Evolutionary conservation across 2,113 vertebrate genomes (phyloP).

Genomic region (Platycercus adscitus): DNA sequence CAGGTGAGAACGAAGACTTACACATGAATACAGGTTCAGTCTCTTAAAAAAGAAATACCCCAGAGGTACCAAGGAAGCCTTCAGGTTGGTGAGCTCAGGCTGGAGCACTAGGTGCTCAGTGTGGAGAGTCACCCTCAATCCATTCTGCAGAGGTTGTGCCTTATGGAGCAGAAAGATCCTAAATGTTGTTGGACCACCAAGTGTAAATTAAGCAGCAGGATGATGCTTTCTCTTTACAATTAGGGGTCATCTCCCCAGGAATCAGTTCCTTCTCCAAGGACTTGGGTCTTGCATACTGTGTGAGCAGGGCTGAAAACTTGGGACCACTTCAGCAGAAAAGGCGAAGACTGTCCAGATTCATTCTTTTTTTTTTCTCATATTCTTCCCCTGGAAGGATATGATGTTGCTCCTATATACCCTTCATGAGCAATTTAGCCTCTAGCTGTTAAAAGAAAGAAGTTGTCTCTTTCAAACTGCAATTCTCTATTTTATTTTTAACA

Average conservation of each 20-base stretch:
- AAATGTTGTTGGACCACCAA: background rate
- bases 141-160: background rate
- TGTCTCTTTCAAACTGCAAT: background rate
- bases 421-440: background rate
- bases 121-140: background rate
- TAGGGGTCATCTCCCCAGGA: background rate
- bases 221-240: background rate
- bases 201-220: background rate
- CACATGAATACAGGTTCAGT: background rate
- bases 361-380: background rate
- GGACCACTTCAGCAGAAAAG: background rate
- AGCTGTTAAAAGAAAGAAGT: background rate
- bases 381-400: background rate
- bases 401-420: background rate
- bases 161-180: background rate
- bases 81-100: background rate
- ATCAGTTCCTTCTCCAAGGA: background rate
- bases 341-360: background rate
- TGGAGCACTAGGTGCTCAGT: background rate
- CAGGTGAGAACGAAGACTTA: background rate
- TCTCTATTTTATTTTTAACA: background rate
- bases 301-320: background rate
- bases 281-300: background rate
- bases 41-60: background rate
- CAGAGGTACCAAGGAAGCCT: background rate